phyloP scores from a whole-genome alignment of 2,797 vertebrate genomes.

The Chromis chromis region DNA sequence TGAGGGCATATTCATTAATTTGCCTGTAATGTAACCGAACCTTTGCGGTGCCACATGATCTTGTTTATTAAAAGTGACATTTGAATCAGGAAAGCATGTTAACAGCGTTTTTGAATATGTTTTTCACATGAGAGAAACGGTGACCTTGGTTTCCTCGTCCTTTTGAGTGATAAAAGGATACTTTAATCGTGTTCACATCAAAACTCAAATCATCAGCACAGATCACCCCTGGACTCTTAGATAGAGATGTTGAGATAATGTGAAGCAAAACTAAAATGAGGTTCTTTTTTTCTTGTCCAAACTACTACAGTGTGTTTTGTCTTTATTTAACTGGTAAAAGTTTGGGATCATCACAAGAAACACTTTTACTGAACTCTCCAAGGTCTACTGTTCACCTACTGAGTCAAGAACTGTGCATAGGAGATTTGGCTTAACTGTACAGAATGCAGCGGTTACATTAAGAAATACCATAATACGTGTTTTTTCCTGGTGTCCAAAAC shows the following conservation, averaged over 20 bases:
- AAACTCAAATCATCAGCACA: conserved; percentile 19
- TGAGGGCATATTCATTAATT: neutral
- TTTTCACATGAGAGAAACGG: neutral
- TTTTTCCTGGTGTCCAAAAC: conserved; percentile 9
- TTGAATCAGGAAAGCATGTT: neutral
- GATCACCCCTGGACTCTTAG: neutral
- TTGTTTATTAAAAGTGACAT: neutral
- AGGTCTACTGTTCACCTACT: neutral
- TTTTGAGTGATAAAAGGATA: conserved; percentile 10
- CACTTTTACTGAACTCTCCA: neutral
- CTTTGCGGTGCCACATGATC: neutral
- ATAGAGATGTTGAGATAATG: neutral
- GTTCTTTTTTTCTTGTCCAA: neutral
- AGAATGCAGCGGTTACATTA: neutral
- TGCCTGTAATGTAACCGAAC: neutral
- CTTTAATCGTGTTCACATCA: neutral
- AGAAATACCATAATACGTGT: neutral
- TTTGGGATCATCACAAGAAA: neutral
- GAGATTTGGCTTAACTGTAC: neutral
- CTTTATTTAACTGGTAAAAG: neutral
- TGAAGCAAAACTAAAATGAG: neutral
- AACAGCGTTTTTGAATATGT: neutral
- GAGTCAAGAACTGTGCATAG: neutral
- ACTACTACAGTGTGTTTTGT: neutral
- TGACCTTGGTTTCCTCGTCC: neutral